These are phyloP conservation scores for Marmota monax DNA, from an alignment of 2,113 vertebrate genomes.

Conservation along the genomic window DNA sequence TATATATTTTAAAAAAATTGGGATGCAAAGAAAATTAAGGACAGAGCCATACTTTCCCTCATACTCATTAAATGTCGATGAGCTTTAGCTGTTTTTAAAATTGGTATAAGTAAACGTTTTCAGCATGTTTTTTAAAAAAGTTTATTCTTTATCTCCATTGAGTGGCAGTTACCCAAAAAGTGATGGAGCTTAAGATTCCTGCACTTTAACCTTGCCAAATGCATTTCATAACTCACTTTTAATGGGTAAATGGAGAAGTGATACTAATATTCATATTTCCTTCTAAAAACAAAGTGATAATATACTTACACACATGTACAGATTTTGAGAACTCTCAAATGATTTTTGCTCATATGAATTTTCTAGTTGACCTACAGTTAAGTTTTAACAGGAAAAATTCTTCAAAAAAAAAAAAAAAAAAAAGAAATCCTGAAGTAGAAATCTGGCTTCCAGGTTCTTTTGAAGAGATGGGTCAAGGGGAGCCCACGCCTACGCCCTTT, in stretches of 20 bases:
- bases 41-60: background rate
- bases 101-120: background rate
- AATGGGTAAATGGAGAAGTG: background rate
- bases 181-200: background rate
- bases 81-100: background rate
- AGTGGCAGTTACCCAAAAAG: background rate
- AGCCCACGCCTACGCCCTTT: background rate
- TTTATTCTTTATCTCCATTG: background rate
- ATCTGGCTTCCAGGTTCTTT: background rate
- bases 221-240: constrained; percentile 10
- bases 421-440: background rate
- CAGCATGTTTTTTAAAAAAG: constrained; percentile 31
- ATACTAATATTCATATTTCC: background rate
- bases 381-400: background rate
- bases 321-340: background rate
- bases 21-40: background rate
- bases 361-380: background rate
- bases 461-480: background rate
- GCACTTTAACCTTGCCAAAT: constrained; percentile 24
- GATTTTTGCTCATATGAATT: background rate
- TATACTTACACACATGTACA: background rate
- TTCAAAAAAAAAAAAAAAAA: background rate
- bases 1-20: background rate
- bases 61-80: background rate
- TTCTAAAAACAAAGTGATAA: background rate